Conservation (phyloP, 2,113 vertebrate species). For the Hypanus sabinus region DNA sequence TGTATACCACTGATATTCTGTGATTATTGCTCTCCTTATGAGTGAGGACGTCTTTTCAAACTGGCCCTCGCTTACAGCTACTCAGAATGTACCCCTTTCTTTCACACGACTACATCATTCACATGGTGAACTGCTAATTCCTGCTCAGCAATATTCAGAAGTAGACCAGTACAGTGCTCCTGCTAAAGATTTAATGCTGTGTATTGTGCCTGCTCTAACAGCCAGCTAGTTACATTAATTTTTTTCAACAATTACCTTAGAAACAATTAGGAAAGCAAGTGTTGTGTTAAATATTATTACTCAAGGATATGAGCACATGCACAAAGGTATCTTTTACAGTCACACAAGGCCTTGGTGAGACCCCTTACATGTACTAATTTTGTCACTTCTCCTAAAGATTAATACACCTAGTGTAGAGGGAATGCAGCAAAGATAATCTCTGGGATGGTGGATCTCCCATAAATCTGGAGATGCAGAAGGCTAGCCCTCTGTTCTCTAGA, state of each 20-base stretch:
- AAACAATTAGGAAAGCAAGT: no score
- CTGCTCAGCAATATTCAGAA: not conserved
- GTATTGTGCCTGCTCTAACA: not conserved
- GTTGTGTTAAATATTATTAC: no score
- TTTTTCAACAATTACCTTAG: not conserved
- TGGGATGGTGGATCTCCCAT: no score
- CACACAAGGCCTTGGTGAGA: no score
- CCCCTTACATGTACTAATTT: no score
- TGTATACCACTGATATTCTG: not conserved
- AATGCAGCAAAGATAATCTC: no score
- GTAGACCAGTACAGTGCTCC: not conserved
- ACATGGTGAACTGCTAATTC: not conserved
- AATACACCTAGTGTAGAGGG: no score
- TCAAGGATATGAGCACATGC: no score
- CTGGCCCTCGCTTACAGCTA: not conserved
- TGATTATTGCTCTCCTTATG: not conserved
- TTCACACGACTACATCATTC: not conserved
- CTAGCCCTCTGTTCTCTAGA: no score
- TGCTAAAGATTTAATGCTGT: not conserved
- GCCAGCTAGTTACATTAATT: not conserved
- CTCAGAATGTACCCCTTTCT: not conserved
- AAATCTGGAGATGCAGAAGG: no score
- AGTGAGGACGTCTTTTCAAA: not conserved
- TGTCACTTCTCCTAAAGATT: no score
- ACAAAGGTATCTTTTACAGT: no score